Evolutionary conservation across 2,797 vertebrate genomes (phyloP), one percentile per base, ranked within the genome.

Genomic region (Enteromius treurensis): DNA sequence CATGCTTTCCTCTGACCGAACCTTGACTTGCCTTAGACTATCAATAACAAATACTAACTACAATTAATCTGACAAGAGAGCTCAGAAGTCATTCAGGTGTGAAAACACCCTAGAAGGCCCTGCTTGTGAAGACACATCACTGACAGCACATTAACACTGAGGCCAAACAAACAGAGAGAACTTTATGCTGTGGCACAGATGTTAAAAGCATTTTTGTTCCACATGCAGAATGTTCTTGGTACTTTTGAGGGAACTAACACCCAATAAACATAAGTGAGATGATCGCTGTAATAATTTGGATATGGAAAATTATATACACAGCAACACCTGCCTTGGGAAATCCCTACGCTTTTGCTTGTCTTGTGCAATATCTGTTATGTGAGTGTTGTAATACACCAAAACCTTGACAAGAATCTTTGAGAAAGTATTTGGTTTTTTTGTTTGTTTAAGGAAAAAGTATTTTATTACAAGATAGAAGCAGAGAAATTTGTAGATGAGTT

Each of bases 271-370:
- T 37, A 71, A 47, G 55, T 67, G 64, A 85, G 67, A 75, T n/a
- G 45, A 80, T 47, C 40, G 64, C 51, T 19, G 21, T 40, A 79
- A 71, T 76, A 68, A 23, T 67, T 80, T 79, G 23, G 65, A 29
- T 42, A 29, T 23, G 69, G 76, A 69, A 81, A 84, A 81, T 78
- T 21, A 84, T 77, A 69, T 26, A 64, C 79, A 37, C 70, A 75
- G 40, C 29, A 60, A 51, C 51, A 49, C 84, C 80, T 85, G 78
- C 67, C 77, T 58, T 13, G 34, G 34, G 34, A 47, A 26, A 13
- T 23, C 49, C 29, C 47, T 21, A n/a, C 58, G 62, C 3, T 79
- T 45, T 32, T 5, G 26, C n/a, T n/a, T 40, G n/a, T 70, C 77
- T 80, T 74, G 77, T 73, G 29, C 55, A 73, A 84, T 55, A 55